These are phyloP conservation scores for Sarcophaga variegata DNA, from an alignment of 2,888 invertebrate species.

Conservation along the genomic window DNA sequence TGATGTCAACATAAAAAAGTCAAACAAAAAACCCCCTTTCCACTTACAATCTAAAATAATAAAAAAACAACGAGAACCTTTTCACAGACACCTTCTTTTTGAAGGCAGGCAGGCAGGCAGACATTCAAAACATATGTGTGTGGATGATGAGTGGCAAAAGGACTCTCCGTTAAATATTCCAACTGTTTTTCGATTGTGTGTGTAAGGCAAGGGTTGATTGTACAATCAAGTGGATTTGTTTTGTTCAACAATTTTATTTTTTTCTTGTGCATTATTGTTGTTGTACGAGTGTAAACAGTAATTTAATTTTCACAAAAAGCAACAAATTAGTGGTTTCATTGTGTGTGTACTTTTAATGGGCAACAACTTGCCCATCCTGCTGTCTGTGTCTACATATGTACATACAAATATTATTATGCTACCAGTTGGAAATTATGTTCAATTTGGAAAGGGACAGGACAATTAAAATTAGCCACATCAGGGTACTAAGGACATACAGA, in stretches of 20 bases:
- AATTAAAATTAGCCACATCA: constrained; percentile 27
- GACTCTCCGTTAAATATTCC: constrained; percentile 12
- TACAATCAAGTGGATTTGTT: constrained; percentile 67
- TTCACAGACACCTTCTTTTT: constrained; percentile 1
- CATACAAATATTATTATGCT: background rate
- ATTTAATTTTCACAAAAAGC: constrained; percentile 78
- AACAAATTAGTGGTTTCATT: constrained; percentile 80
- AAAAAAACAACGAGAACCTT: background rate
- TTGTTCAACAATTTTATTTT: constrained; percentile 42
- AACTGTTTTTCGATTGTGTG: constrained; percentile 32
- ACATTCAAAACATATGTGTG: constrained; percentile 49
- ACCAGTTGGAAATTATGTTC: constrained; percentile 22
- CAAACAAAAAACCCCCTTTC: constrained; percentile 50
- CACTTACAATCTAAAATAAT: constrained; percentile 13
- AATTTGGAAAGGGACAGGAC: background rate
- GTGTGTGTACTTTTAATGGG: constrained; percentile 65
- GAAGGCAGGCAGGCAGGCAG: background rate
- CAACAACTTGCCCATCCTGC: background rate
- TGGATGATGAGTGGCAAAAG: constrained; percentile 8
- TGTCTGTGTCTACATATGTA: background rate
- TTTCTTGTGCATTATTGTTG: background rate
- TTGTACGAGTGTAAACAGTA: constrained; percentile 76
- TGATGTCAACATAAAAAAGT: constrained; percentile 71
- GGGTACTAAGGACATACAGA: background rate
- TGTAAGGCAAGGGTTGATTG: constrained; percentile 31